Evolutionary conservation across 2,888 invertebrate genomes (phyloP).

Genomic region (Elysia crispata): DNA sequence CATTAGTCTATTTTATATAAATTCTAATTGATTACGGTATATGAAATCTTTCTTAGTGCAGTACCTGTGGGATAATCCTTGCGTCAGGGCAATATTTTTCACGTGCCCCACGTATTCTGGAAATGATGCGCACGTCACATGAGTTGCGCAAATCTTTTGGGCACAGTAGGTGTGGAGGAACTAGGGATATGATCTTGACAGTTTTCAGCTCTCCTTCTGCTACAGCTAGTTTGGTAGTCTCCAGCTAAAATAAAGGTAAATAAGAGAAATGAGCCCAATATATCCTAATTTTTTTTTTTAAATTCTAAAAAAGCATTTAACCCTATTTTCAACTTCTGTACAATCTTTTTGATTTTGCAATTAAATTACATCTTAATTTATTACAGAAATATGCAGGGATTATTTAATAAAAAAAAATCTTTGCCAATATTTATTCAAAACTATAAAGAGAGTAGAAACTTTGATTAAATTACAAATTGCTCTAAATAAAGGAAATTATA

Average conservation of each 20-base stretch:
- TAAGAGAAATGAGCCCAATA: too few relatives aligned
- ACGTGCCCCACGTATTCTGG: slow-evolving; percentile 51
- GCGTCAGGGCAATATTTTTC: slow-evolving; percentile 56
- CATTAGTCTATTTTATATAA: too few relatives aligned
- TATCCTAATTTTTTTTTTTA: slow-evolving; percentile 1
- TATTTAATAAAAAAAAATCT: too few relatives aligned
- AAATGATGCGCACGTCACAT: slow-evolving; percentile 52
- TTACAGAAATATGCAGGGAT: neutral
- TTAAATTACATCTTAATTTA: neutral
- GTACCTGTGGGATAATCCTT: slow-evolving; percentile 48
- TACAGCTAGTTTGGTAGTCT: slow-evolving; percentile 44
- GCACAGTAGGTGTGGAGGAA: slow-evolving; percentile 56
- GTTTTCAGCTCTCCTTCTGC: slow-evolving; percentile 51
- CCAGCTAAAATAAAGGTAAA: slow-evolving; percentile 27
- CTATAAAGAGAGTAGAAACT: too few relatives aligned
- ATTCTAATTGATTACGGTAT: neutral
- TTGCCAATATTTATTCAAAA: too few relatives aligned
- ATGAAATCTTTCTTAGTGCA: neutral
- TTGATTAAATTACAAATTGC: too few relatives aligned
- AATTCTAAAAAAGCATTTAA: neutral
- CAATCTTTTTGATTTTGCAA: neutral
- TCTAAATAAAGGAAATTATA: too few relatives aligned
- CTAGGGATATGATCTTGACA: slow-evolving; percentile 45
- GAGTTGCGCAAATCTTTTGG: slow-evolving; percentile 38
- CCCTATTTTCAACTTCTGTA: neutral